Percentiles rank a stretch among this genome's conserved stretches.
Conservation (phyloP, 2,113 vertebrate genomes). For the Todiramphus chloris region DNA sequence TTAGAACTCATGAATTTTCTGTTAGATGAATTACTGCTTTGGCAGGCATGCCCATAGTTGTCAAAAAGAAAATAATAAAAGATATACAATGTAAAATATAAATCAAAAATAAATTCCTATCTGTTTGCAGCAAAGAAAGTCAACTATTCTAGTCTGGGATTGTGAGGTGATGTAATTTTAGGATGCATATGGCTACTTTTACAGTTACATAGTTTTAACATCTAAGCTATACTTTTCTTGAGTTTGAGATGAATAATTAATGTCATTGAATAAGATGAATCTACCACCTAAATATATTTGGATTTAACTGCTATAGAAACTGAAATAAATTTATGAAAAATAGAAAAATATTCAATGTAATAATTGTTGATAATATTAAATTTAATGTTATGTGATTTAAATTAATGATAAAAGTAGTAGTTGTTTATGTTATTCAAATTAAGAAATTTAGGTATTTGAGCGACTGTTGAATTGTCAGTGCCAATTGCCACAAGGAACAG, state of each 20-base stretch:
- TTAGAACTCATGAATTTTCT: neutral
- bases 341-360: neutral
- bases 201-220: neutral
- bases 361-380: neutral
- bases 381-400: neutral
- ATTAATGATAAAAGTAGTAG: neutral
- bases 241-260: neutral
- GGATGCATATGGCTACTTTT: neutral
- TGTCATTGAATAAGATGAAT: neutral
- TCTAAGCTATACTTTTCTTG: neutral
- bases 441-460: no score
- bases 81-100: neutral
- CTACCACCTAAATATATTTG: neutral
- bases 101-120: neutral
- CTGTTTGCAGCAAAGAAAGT: neutral
- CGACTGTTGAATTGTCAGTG: no score
- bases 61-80: neutral
- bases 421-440: no score
- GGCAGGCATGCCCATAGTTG: neutral
- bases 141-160: neutral
- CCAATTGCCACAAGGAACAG: no score
- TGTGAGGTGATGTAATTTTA: neutral
- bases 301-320: neutral
- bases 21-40: neutral
- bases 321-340: neutral